These are phyloP conservation scores for Xylophagus ater DNA, from an alignment of 2,888 invertebrate genomes.

Conservation along the genomic window DNA sequence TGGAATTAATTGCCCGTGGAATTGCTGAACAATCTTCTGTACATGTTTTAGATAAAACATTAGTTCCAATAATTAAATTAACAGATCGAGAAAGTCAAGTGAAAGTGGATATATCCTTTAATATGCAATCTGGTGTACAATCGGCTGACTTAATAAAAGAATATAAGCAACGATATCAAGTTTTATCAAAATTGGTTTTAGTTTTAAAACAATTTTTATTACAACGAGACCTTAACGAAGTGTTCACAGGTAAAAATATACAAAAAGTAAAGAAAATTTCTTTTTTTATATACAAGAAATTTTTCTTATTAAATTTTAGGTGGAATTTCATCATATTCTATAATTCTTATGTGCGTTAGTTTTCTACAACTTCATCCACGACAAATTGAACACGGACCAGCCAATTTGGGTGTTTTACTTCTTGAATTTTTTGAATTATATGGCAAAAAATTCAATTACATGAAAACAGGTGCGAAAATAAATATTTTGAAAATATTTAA, in stretches of 20 bases:
- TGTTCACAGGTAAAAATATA: conserved; percentile 83
- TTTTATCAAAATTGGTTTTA: conserved; percentile 86
- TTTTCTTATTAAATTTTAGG: conserved; percentile 34
- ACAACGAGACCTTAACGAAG: conserved; percentile 97
- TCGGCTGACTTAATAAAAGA: conserved; percentile 92
- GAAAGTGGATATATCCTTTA: conserved; percentile 97
- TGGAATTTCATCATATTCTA: conserved; percentile 96
- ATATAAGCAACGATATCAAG: conserved; percentile 79
- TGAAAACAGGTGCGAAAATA: conserved; percentile 80
- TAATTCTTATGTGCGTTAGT: conserved; percentile 97
- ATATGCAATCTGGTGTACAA: conserved; percentile 95
- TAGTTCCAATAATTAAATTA: conserved; percentile 96
- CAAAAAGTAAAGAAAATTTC: no score
- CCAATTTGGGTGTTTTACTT: conserved; percentile 86
- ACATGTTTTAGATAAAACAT: conserved; percentile 94
- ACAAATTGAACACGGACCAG: conserved; percentile 54
- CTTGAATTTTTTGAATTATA: conserved; percentile 97
- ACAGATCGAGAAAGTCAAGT: conserved; percentile 72
- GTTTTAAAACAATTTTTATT: conserved; percentile 97
- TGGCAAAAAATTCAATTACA: conserved; percentile 91
- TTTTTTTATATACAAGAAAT: no score
- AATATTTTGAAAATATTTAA: no score
- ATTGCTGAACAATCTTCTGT: conserved; percentile 83
- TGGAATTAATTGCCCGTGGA: conserved; percentile 77
- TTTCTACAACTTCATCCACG: conserved; percentile 89